Percentiles rank a stretch among this genome's conserved stretches.
These are phyloP conservation scores for Colaptes auratus DNA, from an alignment of 2,113 vertebrate genomes.

Conservation along the genomic window DNA sequence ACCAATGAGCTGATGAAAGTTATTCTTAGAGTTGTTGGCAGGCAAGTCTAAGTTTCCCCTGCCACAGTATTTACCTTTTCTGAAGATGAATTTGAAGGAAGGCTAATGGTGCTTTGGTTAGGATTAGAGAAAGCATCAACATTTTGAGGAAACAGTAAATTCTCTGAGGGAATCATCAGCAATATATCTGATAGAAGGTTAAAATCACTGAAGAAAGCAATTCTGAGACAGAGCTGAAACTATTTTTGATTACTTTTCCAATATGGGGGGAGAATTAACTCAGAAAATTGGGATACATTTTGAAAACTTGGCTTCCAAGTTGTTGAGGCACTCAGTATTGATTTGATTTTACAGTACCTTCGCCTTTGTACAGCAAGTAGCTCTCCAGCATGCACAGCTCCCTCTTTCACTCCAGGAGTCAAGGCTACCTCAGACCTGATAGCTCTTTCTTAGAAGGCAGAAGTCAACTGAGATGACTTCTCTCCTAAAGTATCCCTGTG, in stretches of 20 bases:
- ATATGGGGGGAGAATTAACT: fast-evolving
- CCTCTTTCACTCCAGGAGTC: not conserved
- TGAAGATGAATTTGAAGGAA: not conserved
- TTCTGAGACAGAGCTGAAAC: not conserved
- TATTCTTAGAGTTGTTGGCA: not conserved
- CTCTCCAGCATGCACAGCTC: not conserved
- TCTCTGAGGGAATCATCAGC: not conserved
- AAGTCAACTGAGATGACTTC: not conserved
- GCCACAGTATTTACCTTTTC: not conserved
- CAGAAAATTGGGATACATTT: not conserved
- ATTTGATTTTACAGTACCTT: not conserved
- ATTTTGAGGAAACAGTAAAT: not conserved
- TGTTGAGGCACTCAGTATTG: not conserved
- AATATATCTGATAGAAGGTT: not conserved
- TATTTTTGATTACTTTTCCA: not conserved
- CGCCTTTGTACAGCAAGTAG: not conserved
- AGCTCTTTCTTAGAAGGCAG: not conserved
- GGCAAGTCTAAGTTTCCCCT: not conserved
- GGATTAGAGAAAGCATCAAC: not conserved
- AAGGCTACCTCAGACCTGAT: not conserved
- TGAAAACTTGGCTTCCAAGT: not conserved
- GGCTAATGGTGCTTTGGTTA: not conserved
- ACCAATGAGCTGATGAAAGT: not conserved
- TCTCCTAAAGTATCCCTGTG: not conserved
- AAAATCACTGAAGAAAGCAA: not conserved